phyloP scores from a whole-genome alignment of 2,113 vertebrate genomes.

The Steatornis caripensis region DNA sequence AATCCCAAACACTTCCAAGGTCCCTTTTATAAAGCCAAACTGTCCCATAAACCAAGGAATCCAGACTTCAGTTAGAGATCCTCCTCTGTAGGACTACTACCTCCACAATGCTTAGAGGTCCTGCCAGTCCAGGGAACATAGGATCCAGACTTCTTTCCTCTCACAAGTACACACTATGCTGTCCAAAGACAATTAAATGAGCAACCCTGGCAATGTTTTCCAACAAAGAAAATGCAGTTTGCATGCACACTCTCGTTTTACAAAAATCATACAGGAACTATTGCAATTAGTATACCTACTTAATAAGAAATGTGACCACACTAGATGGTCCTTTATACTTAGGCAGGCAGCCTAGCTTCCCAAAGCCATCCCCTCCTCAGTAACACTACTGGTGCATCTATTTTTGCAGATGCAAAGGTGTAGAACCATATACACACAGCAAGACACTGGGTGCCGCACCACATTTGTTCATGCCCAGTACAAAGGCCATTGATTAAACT shows the following conservation, averaged over 20 bases:
- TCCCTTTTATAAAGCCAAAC: not conserved
- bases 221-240: not conserved
- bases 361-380: not conserved
- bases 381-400: not conserved
- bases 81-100: not conserved
- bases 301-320: not conserved
- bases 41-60: not conserved
- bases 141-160: not conserved
- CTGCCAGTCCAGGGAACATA: not conserved
- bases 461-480: not conserved
- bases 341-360: not conserved
- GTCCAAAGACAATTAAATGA: not conserved
- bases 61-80: not conserved
- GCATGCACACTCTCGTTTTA: not conserved
- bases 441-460: not conserved
- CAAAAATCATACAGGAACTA: not conserved
- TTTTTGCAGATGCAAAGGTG: not conserved
- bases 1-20: not conserved
- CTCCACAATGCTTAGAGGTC: not conserved
- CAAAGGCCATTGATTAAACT: not conserved
- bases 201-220: not conserved
- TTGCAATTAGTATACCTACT: rapidly evolving
- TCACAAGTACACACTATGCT: not conserved
- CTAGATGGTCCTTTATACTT: not conserved
- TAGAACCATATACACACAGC: rapidly evolving